phyloP scores from a whole-genome alignment of 2,113 vertebrate species.

The Beaufortia kweichowensis region DNA sequence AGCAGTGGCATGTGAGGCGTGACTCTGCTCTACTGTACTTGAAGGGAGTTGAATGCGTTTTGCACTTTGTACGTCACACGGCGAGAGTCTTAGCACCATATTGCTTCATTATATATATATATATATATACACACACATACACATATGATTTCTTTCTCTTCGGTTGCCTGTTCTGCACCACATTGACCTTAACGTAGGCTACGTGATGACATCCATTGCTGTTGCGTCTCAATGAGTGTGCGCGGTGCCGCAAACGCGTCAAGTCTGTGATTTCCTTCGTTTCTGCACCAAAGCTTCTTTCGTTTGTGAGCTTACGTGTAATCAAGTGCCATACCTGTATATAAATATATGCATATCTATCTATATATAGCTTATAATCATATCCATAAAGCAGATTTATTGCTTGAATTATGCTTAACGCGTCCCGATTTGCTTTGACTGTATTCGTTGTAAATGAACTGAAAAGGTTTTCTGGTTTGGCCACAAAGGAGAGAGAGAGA shows the following conservation, averaged over 20 bases:
- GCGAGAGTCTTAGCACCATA: too few relatives aligned
- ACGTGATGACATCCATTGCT: conserved; percentile 76
- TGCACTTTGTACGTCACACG: conserved; percentile 69
- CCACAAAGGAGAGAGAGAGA: conserved; percentile 42
- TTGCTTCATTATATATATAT: too few relatives aligned
- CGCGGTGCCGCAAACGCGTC: conserved; percentile 72
- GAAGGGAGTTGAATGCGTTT: conserved; percentile 74
- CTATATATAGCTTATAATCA: conserved; percentile 59
- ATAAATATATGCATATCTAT: conserved; percentile 67
- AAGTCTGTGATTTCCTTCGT: conserved; percentile 78
- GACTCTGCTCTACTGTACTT: conserved; percentile 66
- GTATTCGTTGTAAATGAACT: conserved; percentile 76
- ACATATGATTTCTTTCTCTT: conserved; percentile 71
- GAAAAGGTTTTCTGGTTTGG: conserved; percentile 60
- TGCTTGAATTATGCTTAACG: conserved; percentile 79
- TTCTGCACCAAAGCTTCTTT: conserved; percentile 81
- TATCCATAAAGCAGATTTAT: conserved; percentile 76
- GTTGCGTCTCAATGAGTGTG: conserved; percentile 65
- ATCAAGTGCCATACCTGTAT: conserved; percentile 84
- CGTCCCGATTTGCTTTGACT: conserved; percentile 72
- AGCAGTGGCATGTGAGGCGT: conserved; percentile 20
- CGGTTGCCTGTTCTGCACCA: conserved; percentile 88
- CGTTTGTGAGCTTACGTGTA: conserved; percentile 78
- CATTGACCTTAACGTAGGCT: conserved; percentile 86
- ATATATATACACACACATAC: too few relatives aligned